A percentile compares a stretch with the other conserved stretches of the same genome.
These are phyloP conservation scores for Tachina lurida DNA, from an alignment of 2,888 invertebrate species.

Conservation along the genomic window DNA sequence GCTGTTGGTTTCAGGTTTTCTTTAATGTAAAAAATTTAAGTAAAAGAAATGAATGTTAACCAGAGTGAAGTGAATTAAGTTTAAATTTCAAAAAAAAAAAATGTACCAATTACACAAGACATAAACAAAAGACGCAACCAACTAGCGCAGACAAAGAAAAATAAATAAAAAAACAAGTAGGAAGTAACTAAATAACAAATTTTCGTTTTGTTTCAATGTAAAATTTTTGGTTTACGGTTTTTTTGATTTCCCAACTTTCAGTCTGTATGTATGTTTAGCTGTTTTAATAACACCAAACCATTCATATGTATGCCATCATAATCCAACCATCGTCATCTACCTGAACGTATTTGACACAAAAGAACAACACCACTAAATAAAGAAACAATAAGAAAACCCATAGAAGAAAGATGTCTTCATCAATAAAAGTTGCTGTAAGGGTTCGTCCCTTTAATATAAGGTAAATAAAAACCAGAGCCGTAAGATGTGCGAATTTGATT, in stretches of 20 bases:
- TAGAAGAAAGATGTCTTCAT: slow-evolving; percentile 84
- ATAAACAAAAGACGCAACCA: slow-evolving; percentile 40
- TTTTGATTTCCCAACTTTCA: slow-evolving; percentile 40
- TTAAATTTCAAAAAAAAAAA: slow-evolving; percentile 45
- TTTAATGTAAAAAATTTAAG: slow-evolving; percentile 18
- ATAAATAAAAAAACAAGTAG: slow-evolving; percentile 44
- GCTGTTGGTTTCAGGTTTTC: slow-evolving; percentile 31
- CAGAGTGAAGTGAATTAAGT: slow-evolving; percentile 52
- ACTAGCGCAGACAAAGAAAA: slow-evolving; percentile 36
- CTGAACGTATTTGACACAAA: slow-evolving; percentile 21
- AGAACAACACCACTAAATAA: slow-evolving; percentile 82
- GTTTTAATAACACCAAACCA: slow-evolving; percentile 14
- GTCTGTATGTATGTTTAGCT: slow-evolving; percentile 21
- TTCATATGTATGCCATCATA: slow-evolving; percentile 23
- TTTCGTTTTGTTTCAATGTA: slow-evolving; percentile 56
- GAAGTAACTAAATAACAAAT: slow-evolving; percentile 52
- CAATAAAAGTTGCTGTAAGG: slow-evolving; percentile 95
- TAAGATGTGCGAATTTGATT: not conserved
- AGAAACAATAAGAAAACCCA: slow-evolving; percentile 1
- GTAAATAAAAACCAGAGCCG: slow-evolving; percentile 82
- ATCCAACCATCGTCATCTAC: slow-evolving; percentile 30
- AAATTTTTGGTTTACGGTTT: slow-evolving; percentile 21
- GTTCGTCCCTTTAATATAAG: slow-evolving; percentile 95
- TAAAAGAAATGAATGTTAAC: slow-evolving; percentile 55
- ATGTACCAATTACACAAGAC: slow-evolving; percentile 29